Percentiles rank a stretch among this genome's conserved stretches.
Evolutionary conservation across 1,140 invertebrate genomes (phyloP).

Genomic region (Nasonia vitripennis): DNA sequence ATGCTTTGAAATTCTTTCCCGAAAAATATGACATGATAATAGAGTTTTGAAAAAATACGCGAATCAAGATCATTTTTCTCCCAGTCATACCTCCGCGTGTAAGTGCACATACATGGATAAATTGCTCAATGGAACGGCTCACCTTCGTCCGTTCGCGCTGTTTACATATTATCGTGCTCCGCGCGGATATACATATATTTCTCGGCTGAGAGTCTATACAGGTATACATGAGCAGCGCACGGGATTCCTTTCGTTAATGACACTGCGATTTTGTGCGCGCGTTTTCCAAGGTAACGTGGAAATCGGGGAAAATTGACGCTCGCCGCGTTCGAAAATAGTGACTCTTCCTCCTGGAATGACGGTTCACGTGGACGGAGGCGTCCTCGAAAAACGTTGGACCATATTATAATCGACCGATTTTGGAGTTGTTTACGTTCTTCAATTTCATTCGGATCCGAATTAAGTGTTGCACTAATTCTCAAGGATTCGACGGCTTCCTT

Average conservation of each 20-base stretch:
- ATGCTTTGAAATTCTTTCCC: no score
- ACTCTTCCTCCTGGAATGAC: background rate
- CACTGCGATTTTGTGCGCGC: background rate
- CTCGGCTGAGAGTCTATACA: background rate
- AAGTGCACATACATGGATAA: background rate
- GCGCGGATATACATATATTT: background rate
- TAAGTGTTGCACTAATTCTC: no score
- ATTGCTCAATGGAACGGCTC: conserved; percentile 17
- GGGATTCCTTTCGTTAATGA: conserved; percentile 37
- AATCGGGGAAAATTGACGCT: background rate
- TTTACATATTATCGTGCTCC: background rate
- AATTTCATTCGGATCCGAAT: no score
- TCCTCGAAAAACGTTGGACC: no score
- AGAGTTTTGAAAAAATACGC: no score
- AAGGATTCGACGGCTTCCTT: no score
- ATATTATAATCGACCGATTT: no score
- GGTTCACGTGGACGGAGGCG: no score
- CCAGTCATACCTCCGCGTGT: background rate
- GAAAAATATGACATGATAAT: no score
- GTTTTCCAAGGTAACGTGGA: background rate
- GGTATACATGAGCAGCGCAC: background rate
- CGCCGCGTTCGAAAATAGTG: background rate
- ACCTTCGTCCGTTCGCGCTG: background rate
- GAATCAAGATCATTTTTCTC: background rate
- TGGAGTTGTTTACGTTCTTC: no score